Base-by-base conservation (phyloP, 2,888 invertebrate species). In the Heterodera filipjevi region DNA sequence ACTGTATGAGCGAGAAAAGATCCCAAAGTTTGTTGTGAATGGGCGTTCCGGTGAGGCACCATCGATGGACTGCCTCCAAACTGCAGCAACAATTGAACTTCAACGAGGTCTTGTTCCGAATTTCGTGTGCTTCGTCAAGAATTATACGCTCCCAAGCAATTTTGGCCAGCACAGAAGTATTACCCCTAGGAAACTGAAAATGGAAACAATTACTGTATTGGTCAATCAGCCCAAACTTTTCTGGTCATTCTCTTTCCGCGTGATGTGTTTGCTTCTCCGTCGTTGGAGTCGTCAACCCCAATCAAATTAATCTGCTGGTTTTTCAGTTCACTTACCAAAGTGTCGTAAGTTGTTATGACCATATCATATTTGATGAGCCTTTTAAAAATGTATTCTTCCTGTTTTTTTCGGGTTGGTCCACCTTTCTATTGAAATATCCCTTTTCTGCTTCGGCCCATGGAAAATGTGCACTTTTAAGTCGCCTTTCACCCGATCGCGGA, bases 61-160 rank as follows among this genome's bases (percentile, higher is more conserved):
- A 95, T 19, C 95, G 92, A 1, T 92, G 91, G 78, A 90, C 91
- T 10, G 92, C 93, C 0, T 89, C 85, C 71, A 95, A 90, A 2
- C 91, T 90, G 89, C 93, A 93, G 12, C 93, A 93, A 0, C 94
- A 93, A 81, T 91, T 79, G 14, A 82, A 82, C 22, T 70, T 80
- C 46, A 70, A 39, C 33, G 80, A 71, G 14, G 79, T 77, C 89
- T 94, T 92, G 91, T 97, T 97, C 84, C 96, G 93, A 14, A 97
- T 94, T 66, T 93, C 92, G 90, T 98, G 97, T 0, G 94, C 97
- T 91, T 98, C 97, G 90, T 98, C 97, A 33, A 98, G 91, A 80
- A 97, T 93, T 3, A 95, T 92, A 74, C 97, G 92, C 0, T 93
- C 92, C 96, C 96, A 98, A 16, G 92, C 92, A 5, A 97, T 92